Evolutionary conservation across 30 jellyfish, hydroid and myxozoan genomes (phyloP), one percentile per base, ranked within the genome.

Genomic region (Aurelia aurita complex sp. Pacific): DNA sequence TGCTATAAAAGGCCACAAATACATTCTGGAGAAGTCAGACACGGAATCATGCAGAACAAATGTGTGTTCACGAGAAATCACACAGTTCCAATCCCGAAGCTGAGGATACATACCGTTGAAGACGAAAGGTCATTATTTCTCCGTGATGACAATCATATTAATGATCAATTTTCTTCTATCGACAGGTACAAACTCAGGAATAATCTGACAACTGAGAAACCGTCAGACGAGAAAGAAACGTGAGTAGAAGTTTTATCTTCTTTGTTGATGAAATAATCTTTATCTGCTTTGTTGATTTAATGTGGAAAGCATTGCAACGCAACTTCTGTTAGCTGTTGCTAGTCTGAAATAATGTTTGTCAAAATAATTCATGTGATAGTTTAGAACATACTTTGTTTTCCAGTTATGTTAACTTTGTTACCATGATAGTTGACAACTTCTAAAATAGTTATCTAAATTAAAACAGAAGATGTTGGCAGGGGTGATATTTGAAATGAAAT

Each of bases 131-230:
- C 74, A 3, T 38, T 59, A 12, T 68, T 74, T 50, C 73, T 16
- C 17, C 52, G 59, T 12, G 52, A 62, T 13, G 76, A 63, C 6
- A 51, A 10, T 33, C 69, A 62, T 16, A 4, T 19, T 72, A 29
- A 23, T 70, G 67, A 62, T 2, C 65, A 63, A 59, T 71, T 40
- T 60, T 36, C 54, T 83, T n/a, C 36, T 15, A 63, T 36, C 32
- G 73, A 82, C 79, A 83, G 92, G 92, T 83, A 83, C 86, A 83
- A 83, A 46, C 86, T 83, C 23, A 65, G 92, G 50, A 83, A 53
- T 52, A 68, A 53, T 4, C 76, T 83, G 18, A 83, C 92, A 2
- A 71, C 81, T 3, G 92, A 83, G 10, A 83, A 66, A 52, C 40
- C 83, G 18, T 57, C 85, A 17, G 92, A 83, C 1, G 92, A 83